Base-by-base conservation (phyloP, 2,113 vertebrate species). In the Stictonetta naevosa region DNA sequence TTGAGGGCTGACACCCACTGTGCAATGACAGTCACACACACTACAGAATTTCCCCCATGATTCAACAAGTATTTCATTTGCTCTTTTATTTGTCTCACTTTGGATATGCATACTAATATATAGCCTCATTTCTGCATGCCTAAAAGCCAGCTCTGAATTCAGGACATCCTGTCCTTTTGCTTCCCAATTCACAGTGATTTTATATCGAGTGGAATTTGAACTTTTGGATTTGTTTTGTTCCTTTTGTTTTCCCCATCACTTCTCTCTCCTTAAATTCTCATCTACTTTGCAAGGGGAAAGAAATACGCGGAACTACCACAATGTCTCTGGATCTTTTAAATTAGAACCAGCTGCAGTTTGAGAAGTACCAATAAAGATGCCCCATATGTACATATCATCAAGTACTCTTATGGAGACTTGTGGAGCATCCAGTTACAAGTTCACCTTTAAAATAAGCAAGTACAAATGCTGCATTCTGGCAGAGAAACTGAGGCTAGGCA, bases 11-110 rank as follows among this genome's bases (percentile, higher is more conserved):
- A 62, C 85, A 84, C 71, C 20, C 59, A 13, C 26, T 56, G 48
- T 42, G 46, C 63, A 52, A 11, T 0, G 19, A 58, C 46, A 75
- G 50, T 44, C 79, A 80, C 0, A 0, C 33, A 42, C 29, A 8
- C 33, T 44, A 28, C 8, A 78, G 86, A 68, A 66, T 56, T 89
- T 31, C 31, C 60, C 23, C 28, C 33, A 34, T 33, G 42, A 87
- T 66, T 66, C 81, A 87, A 50, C 34, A 72, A 62, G 15, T 59
- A 79, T 84, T 83, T 84, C 19, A 50, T 82, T 87, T 88, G 18
- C 13, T 25, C 33, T 79, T 68, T 80, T 75, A 60, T 94, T 93
- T 80, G 21, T 26, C 40, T 62, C 79, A 59, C 26, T 91, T 42
- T 63, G 46, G 52, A 19, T 20, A 18, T 14, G 8, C 62, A 52